These are phyloP conservation scores for Macaca fascicularis DNA, from an alignment of 2,113 vertebrate genomes.

Conservation along the genomic window DNA sequence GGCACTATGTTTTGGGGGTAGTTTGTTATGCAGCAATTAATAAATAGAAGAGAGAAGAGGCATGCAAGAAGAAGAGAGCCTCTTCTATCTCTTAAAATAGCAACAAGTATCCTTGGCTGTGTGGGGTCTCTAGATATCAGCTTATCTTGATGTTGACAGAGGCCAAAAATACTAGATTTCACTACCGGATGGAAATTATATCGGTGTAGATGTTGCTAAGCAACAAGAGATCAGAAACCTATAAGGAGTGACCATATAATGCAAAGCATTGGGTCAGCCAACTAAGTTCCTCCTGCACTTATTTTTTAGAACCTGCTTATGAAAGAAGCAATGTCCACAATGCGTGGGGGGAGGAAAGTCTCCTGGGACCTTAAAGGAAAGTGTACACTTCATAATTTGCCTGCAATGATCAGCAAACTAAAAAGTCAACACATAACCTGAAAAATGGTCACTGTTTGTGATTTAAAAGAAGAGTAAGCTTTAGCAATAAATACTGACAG, in stretches of 20 bases:
- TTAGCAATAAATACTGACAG: neutral
- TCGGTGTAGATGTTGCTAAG: conserved; percentile 54
- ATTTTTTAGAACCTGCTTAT: neutral
- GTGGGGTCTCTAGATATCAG: neutral
- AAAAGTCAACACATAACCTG: neutral
- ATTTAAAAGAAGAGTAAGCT: neutral
- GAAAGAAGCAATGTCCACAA: neutral
- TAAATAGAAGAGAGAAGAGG: neutral
- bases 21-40: neutral
- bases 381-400: neutral
- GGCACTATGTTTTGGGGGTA: neutral
- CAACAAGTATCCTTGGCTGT: neutral
- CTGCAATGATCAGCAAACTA: neutral
- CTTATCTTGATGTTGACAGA: conserved; percentile 38
- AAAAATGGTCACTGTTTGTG: neutral
- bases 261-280: neutral
- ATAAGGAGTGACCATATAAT: neutral
- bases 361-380: neutral
- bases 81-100: neutral
- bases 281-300: neutral
- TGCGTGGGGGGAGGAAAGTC: neutral
- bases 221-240: conserved; percentile 48
- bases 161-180: conserved; percentile 47
- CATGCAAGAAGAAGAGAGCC: neutral
- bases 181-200: conserved; percentile 56